A percentile compares a stretch with the other conserved stretches of the same genome.
phyloP scores from a whole-genome alignment of 2,888 invertebrate species.

The Sminthurides aquaticus region DNA sequence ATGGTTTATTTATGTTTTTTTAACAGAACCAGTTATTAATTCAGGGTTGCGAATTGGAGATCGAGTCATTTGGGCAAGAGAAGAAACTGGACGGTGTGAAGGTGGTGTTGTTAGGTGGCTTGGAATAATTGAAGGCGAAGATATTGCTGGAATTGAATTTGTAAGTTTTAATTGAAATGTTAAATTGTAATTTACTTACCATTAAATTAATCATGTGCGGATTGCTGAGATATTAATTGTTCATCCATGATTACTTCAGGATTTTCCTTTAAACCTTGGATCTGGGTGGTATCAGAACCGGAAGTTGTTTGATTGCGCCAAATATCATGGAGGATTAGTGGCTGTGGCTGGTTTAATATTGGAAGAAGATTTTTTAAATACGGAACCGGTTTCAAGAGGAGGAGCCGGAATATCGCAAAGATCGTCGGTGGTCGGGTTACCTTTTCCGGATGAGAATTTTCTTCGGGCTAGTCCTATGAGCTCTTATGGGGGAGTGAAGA shows the following conservation, averaged over 20 bases:
- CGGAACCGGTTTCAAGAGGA: not conserved
- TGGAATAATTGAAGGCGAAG: conserved; percentile 38
- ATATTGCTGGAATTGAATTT: conserved; percentile 41
- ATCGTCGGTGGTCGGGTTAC: not conserved
- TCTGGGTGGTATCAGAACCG: conserved; percentile 52
- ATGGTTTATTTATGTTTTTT: conserved; percentile 63
- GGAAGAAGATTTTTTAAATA: conserved; percentile 33
- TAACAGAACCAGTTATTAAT: conserved; percentile 49
- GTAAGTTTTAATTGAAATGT: conserved; percentile 29
- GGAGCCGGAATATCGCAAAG: not conserved
- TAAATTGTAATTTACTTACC: not conserved
- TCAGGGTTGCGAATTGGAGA: conserved; percentile 46
- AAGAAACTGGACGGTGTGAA: conserved; percentile 41
- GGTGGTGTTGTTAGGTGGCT: conserved; percentile 35
- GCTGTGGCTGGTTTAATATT: conserved; percentile 42
- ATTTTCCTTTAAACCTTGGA: conserved; percentile 51
- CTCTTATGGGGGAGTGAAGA: not conserved
- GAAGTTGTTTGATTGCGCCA: conserved; percentile 47
- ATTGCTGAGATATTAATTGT: not conserved
- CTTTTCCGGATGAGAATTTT: not conserved
- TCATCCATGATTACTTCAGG: conserved; percentile 46
- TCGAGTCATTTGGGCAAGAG: conserved; percentile 51
- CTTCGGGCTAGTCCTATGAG: not conserved
- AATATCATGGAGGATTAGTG: conserved; percentile 40
- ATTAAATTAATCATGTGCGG: not conserved